Conservation (phyloP, 2,888 invertebrate species). For the Orchesella flavescens region DNA sequence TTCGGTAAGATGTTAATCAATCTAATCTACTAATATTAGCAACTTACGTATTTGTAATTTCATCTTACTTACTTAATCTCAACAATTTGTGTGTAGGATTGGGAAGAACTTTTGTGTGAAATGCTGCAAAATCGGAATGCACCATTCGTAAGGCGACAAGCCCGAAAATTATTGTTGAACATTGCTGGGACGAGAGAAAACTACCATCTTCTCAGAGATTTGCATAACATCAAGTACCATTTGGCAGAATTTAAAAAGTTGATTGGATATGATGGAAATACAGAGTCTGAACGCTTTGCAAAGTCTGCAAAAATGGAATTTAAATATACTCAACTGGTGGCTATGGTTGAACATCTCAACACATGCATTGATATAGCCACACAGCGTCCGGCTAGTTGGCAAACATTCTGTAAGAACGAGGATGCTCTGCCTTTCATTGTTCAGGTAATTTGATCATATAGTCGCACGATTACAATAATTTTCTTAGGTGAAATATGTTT, state of each 20-base stretch:
- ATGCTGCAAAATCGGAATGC: slow-evolving; percentile 96
- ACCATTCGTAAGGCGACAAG: slow-evolving; percentile 88
- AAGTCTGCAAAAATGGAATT: slow-evolving; percentile 70
- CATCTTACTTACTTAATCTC: not conserved
- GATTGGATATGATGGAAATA: slow-evolving; percentile 69
- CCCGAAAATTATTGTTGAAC: slow-evolving; percentile 89
- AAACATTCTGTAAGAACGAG: slow-evolving; percentile 86
- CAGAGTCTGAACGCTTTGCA: slow-evolving; percentile 64
- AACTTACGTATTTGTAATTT: slow-evolving; percentile 6
- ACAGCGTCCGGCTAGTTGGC: slow-evolving; percentile 95
- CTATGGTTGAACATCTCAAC: slow-evolving; percentile 94
- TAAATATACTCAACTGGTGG: slow-evolving; percentile 79
- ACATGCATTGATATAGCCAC: slow-evolving; percentile 94
- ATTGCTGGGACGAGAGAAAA: slow-evolving; percentile 97
- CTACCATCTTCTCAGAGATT: slow-evolving; percentile 93
- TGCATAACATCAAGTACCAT: slow-evolving; percentile 93
- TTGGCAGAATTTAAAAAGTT: slow-evolving; percentile 76
- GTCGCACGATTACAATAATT: too few relatives aligned
- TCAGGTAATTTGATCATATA: slow-evolving; percentile 79
- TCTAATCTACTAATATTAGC: not conserved
- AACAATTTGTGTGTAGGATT: slow-evolving; percentile 73
- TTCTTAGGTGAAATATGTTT: not conserved
- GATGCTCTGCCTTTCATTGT: slow-evolving; percentile 88
- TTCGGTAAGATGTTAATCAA: slow-evolving; percentile 49
- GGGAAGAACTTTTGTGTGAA: slow-evolving; percentile 90